Conservation (phyloP, 2,113 vertebrate genomes). For the Coptodon bakossiorum region DNA sequence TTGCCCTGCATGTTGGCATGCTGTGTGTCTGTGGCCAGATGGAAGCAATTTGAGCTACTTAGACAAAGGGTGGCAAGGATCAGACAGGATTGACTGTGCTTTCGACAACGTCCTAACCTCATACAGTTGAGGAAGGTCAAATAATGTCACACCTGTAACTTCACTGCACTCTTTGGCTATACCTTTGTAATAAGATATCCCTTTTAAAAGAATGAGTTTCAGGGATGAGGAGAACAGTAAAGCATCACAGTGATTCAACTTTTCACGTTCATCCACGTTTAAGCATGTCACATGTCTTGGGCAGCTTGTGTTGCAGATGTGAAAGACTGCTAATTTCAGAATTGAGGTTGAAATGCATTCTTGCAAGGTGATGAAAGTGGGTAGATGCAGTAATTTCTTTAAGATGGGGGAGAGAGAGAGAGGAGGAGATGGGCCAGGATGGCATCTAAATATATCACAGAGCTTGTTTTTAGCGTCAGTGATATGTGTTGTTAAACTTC, state of each 20-base stretch:
- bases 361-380: not conserved
- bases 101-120: accelerated
- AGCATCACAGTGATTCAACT: not conserved
- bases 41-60: not conserved
- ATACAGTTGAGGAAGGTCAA: not conserved
- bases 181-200: not conserved
- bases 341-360: not conserved
- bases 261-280: accelerated
- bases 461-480: not conserved
- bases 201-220: not conserved
- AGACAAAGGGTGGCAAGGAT: not conserved
- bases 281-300: not conserved
- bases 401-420: not conserved
- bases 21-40: not conserved
- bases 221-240: not conserved
- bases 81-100: not conserved
- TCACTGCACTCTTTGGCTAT: not conserved
- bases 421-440: no score
- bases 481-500: not conserved
- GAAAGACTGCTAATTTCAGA: not conserved
- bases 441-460: no score
- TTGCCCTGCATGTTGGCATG: not conserved
- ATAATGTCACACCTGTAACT: not conserved
- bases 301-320: not conserved
- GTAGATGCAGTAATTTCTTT: not conserved